phyloP scores from a whole-genome alignment of 2,888 invertebrate genomes.

The Scaptomyza parva region DNA sequence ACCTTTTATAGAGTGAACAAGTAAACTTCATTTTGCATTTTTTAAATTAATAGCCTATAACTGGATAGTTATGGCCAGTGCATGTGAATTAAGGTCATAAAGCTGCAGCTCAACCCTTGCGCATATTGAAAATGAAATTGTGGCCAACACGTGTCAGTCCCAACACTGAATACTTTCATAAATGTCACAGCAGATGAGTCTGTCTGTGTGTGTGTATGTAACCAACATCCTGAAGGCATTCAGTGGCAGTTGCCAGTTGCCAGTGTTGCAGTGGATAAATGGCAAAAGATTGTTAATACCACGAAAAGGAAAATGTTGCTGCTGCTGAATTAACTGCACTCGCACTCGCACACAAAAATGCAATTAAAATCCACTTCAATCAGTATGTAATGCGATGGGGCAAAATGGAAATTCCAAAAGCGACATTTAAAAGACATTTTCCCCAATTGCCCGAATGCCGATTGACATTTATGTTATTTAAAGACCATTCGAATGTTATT shows the following conservation, averaged over 20 bases:
- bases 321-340: slow-evolving; percentile 9
- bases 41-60: slow-evolving; percentile 33
- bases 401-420: slow-evolving; percentile 7
- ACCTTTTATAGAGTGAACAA: background rate
- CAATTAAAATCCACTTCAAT: slow-evolving; percentile 38
- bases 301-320: slow-evolving; percentile 21
- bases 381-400: slow-evolving; percentile 1
- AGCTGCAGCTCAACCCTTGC: slow-evolving; percentile 16
- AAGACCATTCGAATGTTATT: background rate
- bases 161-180: slow-evolving; percentile 38
- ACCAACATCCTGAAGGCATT: slow-evolving; percentile 6
- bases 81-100: slow-evolving; percentile 17
- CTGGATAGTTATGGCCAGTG: slow-evolving; percentile 15
- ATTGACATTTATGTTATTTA: slow-evolving; percentile 1
- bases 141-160: slow-evolving; percentile 12
- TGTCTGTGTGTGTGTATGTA: slow-evolving; percentile 18
- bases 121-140: slow-evolving; percentile 44
- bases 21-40: slow-evolving; percentile 13
- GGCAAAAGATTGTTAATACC: slow-evolving; percentile 47
- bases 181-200: slow-evolving; percentile 42
- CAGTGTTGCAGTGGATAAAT: slow-evolving; percentile 47
- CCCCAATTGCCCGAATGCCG: slow-evolving; percentile 2
- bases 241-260: too few species aligned
- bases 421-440: slow-evolving; percentile 9
- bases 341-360: slow-evolving; percentile 22